Evolutionary conservation across 2,888 invertebrate genomes (phyloP).

Genomic region (Cabera pusaria): DNA sequence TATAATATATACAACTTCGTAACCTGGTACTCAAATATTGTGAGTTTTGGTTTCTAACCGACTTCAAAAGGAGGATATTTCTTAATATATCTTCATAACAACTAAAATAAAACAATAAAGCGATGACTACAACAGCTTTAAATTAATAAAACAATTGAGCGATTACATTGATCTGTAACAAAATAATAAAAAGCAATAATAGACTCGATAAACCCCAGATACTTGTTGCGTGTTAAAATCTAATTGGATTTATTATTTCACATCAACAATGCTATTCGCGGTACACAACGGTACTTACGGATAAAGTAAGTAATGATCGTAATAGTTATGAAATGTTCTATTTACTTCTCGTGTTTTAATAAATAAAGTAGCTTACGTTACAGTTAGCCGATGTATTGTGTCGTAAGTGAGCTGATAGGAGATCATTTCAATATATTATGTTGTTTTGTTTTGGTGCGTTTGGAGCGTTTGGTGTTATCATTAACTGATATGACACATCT

Average conservation of each 20-base stretch:
- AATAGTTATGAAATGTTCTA: slow-evolving; percentile 40
- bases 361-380: slow-evolving; percentile 34
- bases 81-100: too few species aligned
- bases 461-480: too few species aligned
- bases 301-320: slow-evolving; percentile 36
- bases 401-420: too few species aligned
- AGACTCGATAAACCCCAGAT: slow-evolving; percentile 13
- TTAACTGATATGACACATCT: too few species aligned
- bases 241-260: slow-evolving; percentile 33
- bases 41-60: too few species aligned
- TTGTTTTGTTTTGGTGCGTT: slow-evolving; percentile 13
- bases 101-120: too few species aligned
- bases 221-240: slow-evolving; percentile 28
- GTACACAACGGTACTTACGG: slow-evolving; percentile 25
- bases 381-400: slow-evolving; percentile 15
- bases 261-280: slow-evolving; percentile 25
- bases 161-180: slow-evolving; percentile 11
- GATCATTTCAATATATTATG: too few species aligned
- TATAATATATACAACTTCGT: too few species aligned
- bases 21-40: too few species aligned
- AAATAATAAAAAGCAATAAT: slow-evolving; percentile 11
- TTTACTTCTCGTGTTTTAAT: slow-evolving; percentile 38
- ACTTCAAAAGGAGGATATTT: too few species aligned
- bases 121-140: too few species aligned
- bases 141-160: too few species aligned